Base-by-base conservation (phyloP, 2,797 vertebrate genomes). In the Eulemur coronatus region DNA sequence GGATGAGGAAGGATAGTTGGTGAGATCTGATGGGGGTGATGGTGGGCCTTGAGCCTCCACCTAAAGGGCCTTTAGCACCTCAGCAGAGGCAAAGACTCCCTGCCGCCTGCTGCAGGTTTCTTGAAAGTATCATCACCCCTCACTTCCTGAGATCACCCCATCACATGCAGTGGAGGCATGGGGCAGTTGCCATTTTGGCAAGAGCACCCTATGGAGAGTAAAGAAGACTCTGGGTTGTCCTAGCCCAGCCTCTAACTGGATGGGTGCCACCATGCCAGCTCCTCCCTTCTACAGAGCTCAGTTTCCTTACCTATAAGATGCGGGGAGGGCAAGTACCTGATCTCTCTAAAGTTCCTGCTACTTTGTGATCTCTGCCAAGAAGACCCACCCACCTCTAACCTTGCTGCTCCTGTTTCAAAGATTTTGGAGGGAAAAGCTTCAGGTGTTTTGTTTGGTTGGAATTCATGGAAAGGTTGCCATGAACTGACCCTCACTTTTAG, bases 91-190 rank as follows among this genome's bases (percentile, higher is more conserved):
- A 9, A 30, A 35, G 14, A 12, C 20, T 67, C 28, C 61, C 22
- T n/a, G 12, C 0, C 26, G 33, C 17, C 35, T 88, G 33, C 50
- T 35, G 61, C 81, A 65, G 65, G 0, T 33, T 87, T 72, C 61
- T 13, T 30, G 15, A 28, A 65, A 59, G 46, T 4, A 14, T 35
- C 20, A 7, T 33, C 35, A 7, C 6, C 4, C 4, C 15, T 87
- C 30, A 15, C n/a, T 65, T 89, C 9, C 70, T 76, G 70, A 80
- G 73, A 13, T 41, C n/a, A 2, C n/a, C 70, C 0, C 2, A 12
- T 57, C 12, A 38, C n/a, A 5, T 13, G 22, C 0, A 1, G 22
- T 3, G 22, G 43, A 24, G 14, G 20, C 1, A n/a, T 4, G 3
- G 65, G 38, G 38, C 55, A 41, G 38, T n/a, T 59, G 65, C 52